Conservation (phyloP, 2,113 vertebrate genomes). For the Ariopsis seemanni region DNA sequence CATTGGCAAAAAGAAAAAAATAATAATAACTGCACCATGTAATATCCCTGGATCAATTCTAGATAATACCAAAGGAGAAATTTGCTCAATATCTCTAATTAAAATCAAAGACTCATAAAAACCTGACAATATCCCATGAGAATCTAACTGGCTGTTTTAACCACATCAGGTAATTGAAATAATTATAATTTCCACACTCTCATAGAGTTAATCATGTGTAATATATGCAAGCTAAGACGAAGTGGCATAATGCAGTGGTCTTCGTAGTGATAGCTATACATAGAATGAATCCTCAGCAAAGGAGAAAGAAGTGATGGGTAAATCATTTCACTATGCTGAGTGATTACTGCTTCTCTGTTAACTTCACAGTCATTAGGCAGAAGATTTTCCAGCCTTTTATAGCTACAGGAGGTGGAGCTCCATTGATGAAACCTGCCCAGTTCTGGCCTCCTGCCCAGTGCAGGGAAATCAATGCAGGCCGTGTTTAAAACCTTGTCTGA, state of each 20-base stretch:
- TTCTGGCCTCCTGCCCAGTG: slow-evolving; percentile 29
- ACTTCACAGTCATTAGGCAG: slow-evolving; percentile 49
- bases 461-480: slow-evolving; percentile 42
- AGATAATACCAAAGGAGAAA: slow-evolving; percentile 57
- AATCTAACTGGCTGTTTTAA: slow-evolving; percentile 56
- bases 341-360: slow-evolving; percentile 46
- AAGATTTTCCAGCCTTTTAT: slow-evolving; percentile 43
- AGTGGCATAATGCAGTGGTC: neutral
- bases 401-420: slow-evolving; percentile 45
- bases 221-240: slow-evolving; percentile 15
- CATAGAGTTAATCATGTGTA: neutral
- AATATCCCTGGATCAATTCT: slow-evolving; percentile 56
- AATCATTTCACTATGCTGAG: slow-evolving; percentile 21
- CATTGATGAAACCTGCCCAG: slow-evolving; percentile 41
- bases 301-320: neutral
- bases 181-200: slow-evolving; percentile 32
- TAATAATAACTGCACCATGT: slow-evolving; percentile 56
- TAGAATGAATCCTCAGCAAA: slow-evolving; percentile 6
- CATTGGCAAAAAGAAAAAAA: slow-evolving; percentile 21
- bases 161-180: slow-evolving; percentile 44
- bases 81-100: slow-evolving; percentile 60
- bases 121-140: slow-evolving; percentile 62
- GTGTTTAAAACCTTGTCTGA: slow-evolving; percentile 55
- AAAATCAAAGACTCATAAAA: slow-evolving; percentile 60
- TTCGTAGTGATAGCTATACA: slow-evolving; percentile 14